Evolutionary conservation across 1,140 invertebrate genomes (phyloP).

Genomic region (Drosophila sp.): DNA sequence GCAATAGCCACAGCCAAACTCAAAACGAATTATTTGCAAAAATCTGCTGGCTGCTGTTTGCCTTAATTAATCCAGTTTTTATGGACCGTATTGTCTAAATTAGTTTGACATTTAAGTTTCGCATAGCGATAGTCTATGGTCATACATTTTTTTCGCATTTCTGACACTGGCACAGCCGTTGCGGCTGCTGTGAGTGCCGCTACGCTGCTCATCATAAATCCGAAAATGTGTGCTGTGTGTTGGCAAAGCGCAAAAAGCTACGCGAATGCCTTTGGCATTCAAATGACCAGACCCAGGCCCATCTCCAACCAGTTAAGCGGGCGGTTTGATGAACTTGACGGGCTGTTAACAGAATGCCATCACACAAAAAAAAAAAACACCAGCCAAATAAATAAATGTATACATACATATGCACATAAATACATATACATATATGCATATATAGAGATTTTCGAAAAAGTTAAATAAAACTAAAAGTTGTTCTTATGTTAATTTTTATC

Average conservation of each 20-base stretch:
- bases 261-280: slow-evolving; percentile 76
- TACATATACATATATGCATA: slow-evolving; percentile 12
- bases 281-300: slow-evolving; percentile 56
- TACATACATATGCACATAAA: slow-evolving; percentile 15
- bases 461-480: slow-evolving; percentile 69
- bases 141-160: slow-evolving; percentile 66
- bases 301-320: slow-evolving; percentile 37
- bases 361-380: slow-evolving; percentile 33
- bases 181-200: background rate
- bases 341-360: slow-evolving; percentile 48
- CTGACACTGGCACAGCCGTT: slow-evolving; percentile 37
- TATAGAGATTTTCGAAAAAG: slow-evolving; percentile 32
- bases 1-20: background rate
- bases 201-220: slow-evolving; percentile 65
- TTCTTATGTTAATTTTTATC: slow-evolving; percentile 66
- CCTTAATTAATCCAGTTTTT: slow-evolving; percentile 80
- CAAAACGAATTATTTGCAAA: slow-evolving; percentile 32
- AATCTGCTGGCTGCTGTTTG: slow-evolving; percentile 39
- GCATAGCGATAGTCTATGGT: slow-evolving; percentile 41
- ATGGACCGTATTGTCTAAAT: slow-evolving; percentile 74
- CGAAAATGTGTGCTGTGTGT: slow-evolving; percentile 42
- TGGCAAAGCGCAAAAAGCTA: slow-evolving; percentile 54
- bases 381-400: slow-evolving; percentile 30
- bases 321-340: slow-evolving; percentile 75
- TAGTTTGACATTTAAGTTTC: slow-evolving; percentile 79